Evolutionary conservation across 2,797 vertebrate genomes (phyloP), one percentile per base, ranked within the genome.

Genomic region (Microcaecilia unicolor): DNA sequence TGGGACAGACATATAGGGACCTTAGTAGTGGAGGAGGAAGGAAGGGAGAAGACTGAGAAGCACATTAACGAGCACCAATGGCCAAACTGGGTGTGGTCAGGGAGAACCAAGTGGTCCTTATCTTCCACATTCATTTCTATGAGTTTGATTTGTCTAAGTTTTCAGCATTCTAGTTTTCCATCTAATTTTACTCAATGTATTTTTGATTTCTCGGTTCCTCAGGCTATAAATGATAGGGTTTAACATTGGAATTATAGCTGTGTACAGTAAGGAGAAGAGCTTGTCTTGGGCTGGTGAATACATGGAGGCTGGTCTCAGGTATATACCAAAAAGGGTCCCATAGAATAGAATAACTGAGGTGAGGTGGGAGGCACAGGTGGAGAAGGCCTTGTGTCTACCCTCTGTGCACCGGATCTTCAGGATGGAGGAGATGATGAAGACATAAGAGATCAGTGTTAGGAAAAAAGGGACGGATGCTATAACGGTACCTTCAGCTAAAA

Each of bases 351-450:
- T 60, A 41, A 66, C 59, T 4, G 31, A 39, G 6, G 37, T 30
- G 15, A 66, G 31, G n/a, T 66, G 55, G 6, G 62, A 57, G 6
- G 46, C 62, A 25, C 58, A 63, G 8, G 58, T 66, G 8, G 63
- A 59, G 17, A 63, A 63, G 1, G 52, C 53, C 33, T 57, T 63
- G 13, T 3, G 25, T 10, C 53, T 47, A 12, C 47, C 52, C 21
- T 60, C 41, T 2, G 44, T 38, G 11, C 59, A 60, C 10, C 1
- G 29, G 27, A 60, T 54, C 17, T 11, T 48, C 22, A 56, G 25
- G 17, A 61, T 30, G 9, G 58, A 28, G 5, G 19, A n/a, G 26
- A 61, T 49, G 34, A 61, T 65, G 38, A 61, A 59, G 25, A 51
- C 3, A 10, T 56, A 65, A 10, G 58, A 61, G 25, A 54, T 39